A percentile compares a stretch with the other conserved stretches of the same genome.
Evolutionary conservation across 2,797 vertebrate genomes (phyloP).

Genomic region (Pampus argenteus): DNA sequence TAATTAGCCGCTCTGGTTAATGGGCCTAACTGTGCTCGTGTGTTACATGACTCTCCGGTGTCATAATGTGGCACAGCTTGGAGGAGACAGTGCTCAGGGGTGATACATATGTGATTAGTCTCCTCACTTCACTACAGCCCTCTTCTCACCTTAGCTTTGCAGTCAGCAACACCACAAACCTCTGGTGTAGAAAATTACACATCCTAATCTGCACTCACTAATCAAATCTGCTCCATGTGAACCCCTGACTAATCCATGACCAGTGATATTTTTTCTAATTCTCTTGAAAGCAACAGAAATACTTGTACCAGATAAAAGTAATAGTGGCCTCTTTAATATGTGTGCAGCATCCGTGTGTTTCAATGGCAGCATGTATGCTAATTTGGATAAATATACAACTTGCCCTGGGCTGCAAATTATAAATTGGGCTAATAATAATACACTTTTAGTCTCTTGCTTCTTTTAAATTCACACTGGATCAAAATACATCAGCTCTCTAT

Average conservation of each 20-base stretch:
- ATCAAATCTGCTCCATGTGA: slow-evolving; percentile 57
- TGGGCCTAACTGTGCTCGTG: slow-evolving; percentile 80
- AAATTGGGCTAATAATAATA: slow-evolving; percentile 74
- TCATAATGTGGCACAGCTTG: slow-evolving; percentile 63
- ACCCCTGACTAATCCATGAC: slow-evolving; percentile 55
- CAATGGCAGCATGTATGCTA: slow-evolving; percentile 71
- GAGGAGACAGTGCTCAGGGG: slow-evolving; percentile 69
- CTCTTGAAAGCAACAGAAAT: slow-evolving; percentile 28
- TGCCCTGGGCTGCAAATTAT: slow-evolving; percentile 80
- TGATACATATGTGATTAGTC: slow-evolving; percentile 72
- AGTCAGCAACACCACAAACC: slow-evolving; percentile 37
- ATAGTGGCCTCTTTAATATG: slow-evolving; percentile 41
- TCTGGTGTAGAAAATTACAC: slow-evolving; percentile 60
- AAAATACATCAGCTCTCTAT: slow-evolving; percentile 71
- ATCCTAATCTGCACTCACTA: slow-evolving; percentile 54
- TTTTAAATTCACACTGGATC: slow-evolving; percentile 76
- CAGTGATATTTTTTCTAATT: slow-evolving; percentile 27
- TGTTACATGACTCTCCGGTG: slow-evolving; percentile 69
- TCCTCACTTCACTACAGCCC: slow-evolving; percentile 65
- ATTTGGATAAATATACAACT: slow-evolving; percentile 78
- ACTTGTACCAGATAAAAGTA: slow-evolving; percentile 40
- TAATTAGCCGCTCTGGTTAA: slow-evolving; percentile 97
- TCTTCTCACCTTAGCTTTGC: slow-evolving; percentile 64
- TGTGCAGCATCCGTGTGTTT: slow-evolving; percentile 56
- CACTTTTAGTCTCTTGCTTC: slow-evolving; percentile 67